Evolutionary conservation across 1,140 invertebrate genomes (phyloP).

Genomic region (Macrotrachela quadricornifera): DNA sequence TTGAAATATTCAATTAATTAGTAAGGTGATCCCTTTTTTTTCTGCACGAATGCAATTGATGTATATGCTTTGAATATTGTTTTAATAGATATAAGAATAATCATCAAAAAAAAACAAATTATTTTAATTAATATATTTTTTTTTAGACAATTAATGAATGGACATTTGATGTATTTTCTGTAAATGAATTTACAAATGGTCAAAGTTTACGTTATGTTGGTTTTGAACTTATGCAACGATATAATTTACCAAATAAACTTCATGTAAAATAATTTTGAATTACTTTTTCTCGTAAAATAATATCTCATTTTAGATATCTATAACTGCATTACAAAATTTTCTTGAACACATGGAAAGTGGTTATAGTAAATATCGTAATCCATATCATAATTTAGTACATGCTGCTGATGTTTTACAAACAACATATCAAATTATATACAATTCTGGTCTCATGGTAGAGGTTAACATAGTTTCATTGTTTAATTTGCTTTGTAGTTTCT

Average conservation of each 20-base stretch:
- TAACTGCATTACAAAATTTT: conserved; percentile 32
- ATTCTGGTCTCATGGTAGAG: conserved; percentile 63
- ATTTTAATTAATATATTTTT: not conserved
- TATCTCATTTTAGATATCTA: conserved; percentile 28
- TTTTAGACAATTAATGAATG: conserved; percentile 50
- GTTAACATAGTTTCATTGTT: no score
- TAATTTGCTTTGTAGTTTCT: no score
- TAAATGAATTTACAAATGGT: conserved; percentile 57
- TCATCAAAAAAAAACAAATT: no score
- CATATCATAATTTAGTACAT: conserved; percentile 84
- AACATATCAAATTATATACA: conserved; percentile 71
- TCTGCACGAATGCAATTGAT: no score
- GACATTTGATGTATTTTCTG: conserved; percentile 77
- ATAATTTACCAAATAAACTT: conserved; percentile 82
- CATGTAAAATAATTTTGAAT: conserved; percentile 42
- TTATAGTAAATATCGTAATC: conserved; percentile 50
- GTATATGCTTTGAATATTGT: no score
- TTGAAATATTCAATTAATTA: no score
- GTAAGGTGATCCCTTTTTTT: no score
- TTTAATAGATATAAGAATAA: no score
- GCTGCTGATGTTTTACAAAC: conserved; percentile 85
- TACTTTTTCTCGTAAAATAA: no score
- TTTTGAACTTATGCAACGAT: conserved; percentile 78
- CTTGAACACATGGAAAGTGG: conserved; percentile 31
- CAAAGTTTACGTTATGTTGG: conserved; percentile 73